Percentiles rank a stretch among this genome's conserved stretches.
Conservation (phyloP, 2,888 invertebrate genomes). For the Platycheirus rosarum region DNA sequence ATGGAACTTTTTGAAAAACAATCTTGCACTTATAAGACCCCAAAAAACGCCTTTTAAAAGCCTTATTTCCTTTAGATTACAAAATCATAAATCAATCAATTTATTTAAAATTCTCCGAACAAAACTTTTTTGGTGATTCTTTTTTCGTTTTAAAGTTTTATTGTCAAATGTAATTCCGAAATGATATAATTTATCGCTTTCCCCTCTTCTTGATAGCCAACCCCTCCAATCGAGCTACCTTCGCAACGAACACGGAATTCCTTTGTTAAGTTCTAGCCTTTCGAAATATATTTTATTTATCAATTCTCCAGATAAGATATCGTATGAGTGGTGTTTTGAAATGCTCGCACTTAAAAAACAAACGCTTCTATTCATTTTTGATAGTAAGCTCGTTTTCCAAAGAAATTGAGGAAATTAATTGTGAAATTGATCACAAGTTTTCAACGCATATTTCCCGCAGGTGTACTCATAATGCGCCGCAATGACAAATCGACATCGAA, state of each 20-base stretch:
- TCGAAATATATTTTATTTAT: conserved; percentile 44
- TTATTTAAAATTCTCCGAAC: no score
- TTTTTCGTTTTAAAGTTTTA: no score
- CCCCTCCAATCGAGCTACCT: no score
- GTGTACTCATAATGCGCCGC: conserved; percentile 1
- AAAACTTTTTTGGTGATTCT: no score
- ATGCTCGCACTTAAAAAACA: conserved; percentile 7
- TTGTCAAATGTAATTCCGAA: no score
- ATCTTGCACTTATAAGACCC: no score
- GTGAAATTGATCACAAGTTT: conserved; percentile 26
- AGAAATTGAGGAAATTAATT: conserved; percentile 35
- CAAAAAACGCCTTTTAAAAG: no score
- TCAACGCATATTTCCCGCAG: conserved; percentile 24
- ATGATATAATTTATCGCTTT: no score
- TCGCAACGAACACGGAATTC: conserved; percentile 4
- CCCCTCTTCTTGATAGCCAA: no score
- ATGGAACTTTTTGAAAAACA: no score
- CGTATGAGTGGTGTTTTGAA: conserved; percentile 11
- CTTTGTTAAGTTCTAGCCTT: conserved; percentile 34
- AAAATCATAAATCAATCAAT: conserved; percentile 42
- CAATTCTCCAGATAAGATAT: conserved; percentile 54
- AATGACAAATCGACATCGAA: conserved; percentile 48
- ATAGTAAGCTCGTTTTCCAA: conserved; percentile 11
- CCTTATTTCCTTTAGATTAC: neutral
- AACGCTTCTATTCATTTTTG: conserved; percentile 10